Evolutionary conservation across 2,797 vertebrate species (phyloP).

Genomic region (Onychomys torridus): DNA sequence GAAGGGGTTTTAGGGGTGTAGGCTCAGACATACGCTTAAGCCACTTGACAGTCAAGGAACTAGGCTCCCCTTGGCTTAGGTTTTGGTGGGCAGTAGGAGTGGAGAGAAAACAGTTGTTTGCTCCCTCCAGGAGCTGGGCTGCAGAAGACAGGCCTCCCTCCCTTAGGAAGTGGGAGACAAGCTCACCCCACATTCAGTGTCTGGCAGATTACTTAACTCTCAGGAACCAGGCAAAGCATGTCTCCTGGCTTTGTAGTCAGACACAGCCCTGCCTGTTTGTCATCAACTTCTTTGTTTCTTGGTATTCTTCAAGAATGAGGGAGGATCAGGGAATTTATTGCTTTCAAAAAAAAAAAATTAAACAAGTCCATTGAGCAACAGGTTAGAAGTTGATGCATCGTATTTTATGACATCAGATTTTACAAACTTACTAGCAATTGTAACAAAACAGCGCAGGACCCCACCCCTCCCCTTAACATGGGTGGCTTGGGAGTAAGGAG

Average conservation of each 20-base stretch:
- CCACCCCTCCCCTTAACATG: neutral
- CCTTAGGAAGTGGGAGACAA: neutral
- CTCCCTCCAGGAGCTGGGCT: neutral
- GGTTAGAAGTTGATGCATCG: neutral
- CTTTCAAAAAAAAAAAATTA: constrained; percentile 21
- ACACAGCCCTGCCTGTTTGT: neutral
- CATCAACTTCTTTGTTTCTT: neutral
- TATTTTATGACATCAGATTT: constrained; percentile 7
- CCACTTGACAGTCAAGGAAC: constrained; percentile 1
- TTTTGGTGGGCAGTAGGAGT: neutral
- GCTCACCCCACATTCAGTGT: neutral
- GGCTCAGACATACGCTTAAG: neutral
- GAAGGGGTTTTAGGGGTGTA: neutral
- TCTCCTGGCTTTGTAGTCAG: neutral
- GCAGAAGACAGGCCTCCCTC: neutral
- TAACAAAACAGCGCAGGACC: neutral
- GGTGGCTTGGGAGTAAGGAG: neutral
- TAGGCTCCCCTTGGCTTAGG: neutral
- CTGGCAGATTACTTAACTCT: neutral
- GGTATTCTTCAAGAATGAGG: neutral
- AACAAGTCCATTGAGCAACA: neutral
- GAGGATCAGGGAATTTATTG: neutral
- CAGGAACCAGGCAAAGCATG: neutral
- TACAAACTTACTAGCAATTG: neutral
- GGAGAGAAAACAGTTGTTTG: neutral